Conservation (phyloP, 2,113 vertebrate species). For the Anhinga anhinga region DNA sequence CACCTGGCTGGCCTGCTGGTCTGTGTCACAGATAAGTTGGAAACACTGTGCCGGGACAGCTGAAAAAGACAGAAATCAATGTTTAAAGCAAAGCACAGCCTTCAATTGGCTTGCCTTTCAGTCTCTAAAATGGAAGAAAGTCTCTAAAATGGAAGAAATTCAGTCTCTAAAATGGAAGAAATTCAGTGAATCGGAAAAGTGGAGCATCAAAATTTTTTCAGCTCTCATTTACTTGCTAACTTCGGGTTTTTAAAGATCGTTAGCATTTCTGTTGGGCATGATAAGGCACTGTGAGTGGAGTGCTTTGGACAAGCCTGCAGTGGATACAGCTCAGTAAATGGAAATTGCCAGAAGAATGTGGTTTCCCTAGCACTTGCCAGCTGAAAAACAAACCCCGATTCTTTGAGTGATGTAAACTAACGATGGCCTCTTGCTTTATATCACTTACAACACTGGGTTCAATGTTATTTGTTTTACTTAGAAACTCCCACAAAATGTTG, state of each 20-base stretch:
- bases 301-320: neutral
- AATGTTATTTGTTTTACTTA: neutral
- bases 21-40: too few relatives aligned
- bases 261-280: neutral
- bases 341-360: neutral
- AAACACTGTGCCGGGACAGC: neutral
- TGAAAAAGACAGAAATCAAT: neutral
- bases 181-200: neutral
- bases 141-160: rapidly evolving
- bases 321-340: neutral
- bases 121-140: rapidly evolving
- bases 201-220: neutral
- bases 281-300: neutral
- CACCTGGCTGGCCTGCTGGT: neutral
- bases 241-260: neutral
- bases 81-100: neutral
- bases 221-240: neutral
- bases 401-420: neutral
- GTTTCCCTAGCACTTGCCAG: neutral
- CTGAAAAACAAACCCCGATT: neutral
- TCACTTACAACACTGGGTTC: neutral
- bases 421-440: neutral
- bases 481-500: neutral
- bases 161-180: rapidly evolving
- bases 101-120: neutral